Conservation (phyloP, 2,113 vertebrate genomes). For the Chinchilla lanigera region DNA sequence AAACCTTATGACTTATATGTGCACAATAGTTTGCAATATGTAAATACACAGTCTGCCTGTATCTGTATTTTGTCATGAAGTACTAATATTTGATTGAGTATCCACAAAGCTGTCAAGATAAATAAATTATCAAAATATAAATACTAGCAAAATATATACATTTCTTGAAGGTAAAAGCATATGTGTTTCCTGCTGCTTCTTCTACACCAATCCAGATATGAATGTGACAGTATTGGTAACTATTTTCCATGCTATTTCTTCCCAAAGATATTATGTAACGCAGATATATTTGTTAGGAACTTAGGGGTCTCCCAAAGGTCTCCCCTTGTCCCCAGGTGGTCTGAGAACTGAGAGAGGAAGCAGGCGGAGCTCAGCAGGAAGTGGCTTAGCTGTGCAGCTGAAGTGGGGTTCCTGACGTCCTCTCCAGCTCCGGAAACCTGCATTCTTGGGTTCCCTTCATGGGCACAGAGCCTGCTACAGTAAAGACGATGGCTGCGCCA, state of each 20-base stretch:
- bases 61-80: background rate
- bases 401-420: rapidly evolving
- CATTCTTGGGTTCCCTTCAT: background rate
- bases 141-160: background rate
- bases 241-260: background rate
- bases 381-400: background rate
- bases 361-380: background rate
- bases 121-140: conserved; percentile 7
- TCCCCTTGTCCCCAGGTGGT: background rate
- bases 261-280: background rate
- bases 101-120: conserved; percentile 41
- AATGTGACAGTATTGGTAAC: background rate
- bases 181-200: conserved; percentile 1
- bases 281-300: background rate
- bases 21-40: background rate
- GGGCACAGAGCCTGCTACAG: background rate
- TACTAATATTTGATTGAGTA: background rate
- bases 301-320: background rate
- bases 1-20: background rate
- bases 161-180: background rate
- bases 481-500: too few relatives aligned
- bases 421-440: background rate
- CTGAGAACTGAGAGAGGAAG: background rate
- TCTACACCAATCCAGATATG: background rate
- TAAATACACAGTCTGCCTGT: background rate